Conservation (phyloP, 2,888 invertebrate genomes). For the Autographa pulchrina region DNA sequence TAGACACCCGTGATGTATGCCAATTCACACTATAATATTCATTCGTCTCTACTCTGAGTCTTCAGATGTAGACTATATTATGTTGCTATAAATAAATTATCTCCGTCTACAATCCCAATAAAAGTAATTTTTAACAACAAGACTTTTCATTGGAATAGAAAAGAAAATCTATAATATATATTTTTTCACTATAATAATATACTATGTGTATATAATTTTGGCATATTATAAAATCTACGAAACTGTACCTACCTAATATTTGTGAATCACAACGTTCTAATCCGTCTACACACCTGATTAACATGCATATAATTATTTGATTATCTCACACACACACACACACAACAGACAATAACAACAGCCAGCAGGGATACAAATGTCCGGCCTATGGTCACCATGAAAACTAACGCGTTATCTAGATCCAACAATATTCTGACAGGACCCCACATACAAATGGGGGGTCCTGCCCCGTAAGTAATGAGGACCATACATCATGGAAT, state of each 20-base stretch:
- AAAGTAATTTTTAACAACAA: too few species aligned
- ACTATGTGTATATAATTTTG: too few species aligned
- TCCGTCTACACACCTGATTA: not conserved
- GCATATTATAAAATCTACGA: too few species aligned
- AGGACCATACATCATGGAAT: constrained; percentile 42
- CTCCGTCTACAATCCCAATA: too few species aligned
- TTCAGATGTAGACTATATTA: too few species aligned
- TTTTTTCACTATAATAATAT: too few species aligned
- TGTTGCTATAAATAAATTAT: too few species aligned
- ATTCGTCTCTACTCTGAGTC: too few species aligned
- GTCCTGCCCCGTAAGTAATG: constrained; percentile 42
- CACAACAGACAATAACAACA: not conserved
- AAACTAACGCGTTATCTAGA: constrained; percentile 54
- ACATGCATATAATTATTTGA: not conserved
- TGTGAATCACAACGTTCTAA: not conserved
- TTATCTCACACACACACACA: not conserved
- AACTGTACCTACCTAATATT: not conserved
- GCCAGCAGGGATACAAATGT: constrained; percentile 23
- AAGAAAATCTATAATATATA: too few species aligned
- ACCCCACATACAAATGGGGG: constrained; percentile 52
- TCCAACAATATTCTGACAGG: constrained; percentile 35
- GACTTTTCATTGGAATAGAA: too few species aligned
- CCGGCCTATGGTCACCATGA: constrained; percentile 24
- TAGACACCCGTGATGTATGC: too few species aligned
- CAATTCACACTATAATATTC: too few species aligned